Evolutionary conservation across 2,797 vertebrate species (phyloP).

Genomic region (Phalloptychus januarius): DNA sequence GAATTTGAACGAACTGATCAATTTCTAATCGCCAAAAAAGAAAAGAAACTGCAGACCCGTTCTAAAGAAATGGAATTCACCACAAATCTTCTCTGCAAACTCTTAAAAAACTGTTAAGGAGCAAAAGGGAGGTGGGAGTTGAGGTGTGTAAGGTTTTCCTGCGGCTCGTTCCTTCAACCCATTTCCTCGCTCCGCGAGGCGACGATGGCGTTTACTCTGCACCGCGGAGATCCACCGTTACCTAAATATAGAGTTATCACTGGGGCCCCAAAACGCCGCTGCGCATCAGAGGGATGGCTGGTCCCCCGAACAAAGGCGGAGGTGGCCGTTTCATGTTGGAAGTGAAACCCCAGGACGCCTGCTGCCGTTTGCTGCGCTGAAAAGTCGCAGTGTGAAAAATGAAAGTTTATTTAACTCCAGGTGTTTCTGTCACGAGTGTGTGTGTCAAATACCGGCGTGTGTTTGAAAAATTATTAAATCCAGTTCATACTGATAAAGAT

Average conservation of each 20-base stretch:
- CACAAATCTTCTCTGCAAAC: constrained; percentile 45
- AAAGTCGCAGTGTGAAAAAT: constrained; percentile 13
- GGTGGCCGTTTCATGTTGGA: constrained; percentile 60
- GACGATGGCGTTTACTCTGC: constrained; percentile 35
- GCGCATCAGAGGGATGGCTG: constrained; percentile 31
- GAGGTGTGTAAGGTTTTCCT: constrained; percentile 12
- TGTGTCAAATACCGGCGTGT: neutral
- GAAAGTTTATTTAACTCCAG: neutral
- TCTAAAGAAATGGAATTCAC: constrained; percentile 26
- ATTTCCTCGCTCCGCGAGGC: constrained; percentile 22
- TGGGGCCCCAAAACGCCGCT: constrained; percentile 35
- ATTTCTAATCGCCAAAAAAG: constrained; percentile 68
- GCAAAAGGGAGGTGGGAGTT: constrained; percentile 35
- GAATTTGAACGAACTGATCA: constrained; percentile 71
- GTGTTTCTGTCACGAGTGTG: neutral
- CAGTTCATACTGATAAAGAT: neutral
- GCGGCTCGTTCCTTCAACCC: constrained; percentile 9
- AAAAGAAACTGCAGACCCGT: constrained; percentile 37
- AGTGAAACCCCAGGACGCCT: constrained; percentile 51
- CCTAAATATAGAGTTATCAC: constrained; percentile 53
- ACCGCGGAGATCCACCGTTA: constrained; percentile 34
- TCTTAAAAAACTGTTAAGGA: constrained; percentile 25
- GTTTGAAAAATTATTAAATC: neutral
- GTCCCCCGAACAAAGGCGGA: constrained; percentile 50
- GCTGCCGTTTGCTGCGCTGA: constrained; percentile 35